phyloP scores from a whole-genome alignment of 1,140 invertebrate genomes.

The Rhagoletis pomonella region DNA sequence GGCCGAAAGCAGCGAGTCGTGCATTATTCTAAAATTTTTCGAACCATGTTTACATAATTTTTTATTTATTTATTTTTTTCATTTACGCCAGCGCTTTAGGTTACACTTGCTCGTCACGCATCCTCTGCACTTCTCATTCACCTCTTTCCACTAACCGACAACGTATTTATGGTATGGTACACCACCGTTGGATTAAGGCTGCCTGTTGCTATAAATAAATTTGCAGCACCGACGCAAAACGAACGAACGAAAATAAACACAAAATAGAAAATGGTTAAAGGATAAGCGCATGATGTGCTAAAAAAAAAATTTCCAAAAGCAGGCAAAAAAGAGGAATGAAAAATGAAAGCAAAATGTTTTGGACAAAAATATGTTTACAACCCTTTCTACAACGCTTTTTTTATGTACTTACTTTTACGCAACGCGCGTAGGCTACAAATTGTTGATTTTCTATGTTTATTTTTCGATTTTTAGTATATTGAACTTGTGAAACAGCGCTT shows the following conservation, averaged over 20 bases:
- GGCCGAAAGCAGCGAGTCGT: neutral
- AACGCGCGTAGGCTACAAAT: constrained; percentile 26
- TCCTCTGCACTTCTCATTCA: no score
- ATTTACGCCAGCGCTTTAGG: neutral
- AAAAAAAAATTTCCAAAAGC: neutral
- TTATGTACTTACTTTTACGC: neutral
- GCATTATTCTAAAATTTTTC: neutral
- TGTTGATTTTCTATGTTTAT: neutral
- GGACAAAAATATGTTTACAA: constrained; percentile 23
- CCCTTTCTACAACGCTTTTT: neutral
- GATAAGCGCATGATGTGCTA: no score
- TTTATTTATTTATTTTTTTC: no score
- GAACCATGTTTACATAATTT: neutral
- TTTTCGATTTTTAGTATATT: constrained; percentile 14
- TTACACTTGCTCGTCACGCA: neutral
- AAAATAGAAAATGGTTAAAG: neutral
- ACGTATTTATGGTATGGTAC: neutral
- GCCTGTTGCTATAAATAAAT: constrained; percentile 31
- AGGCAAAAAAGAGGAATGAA: neutral
- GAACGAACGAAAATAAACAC: neutral
- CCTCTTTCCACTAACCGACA: neutral
- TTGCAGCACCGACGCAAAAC: neutral
- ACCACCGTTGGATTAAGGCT: constrained; percentile 10
- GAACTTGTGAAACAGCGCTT: constrained; percentile 32
- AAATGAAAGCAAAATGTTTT: neutral